Conservation (phyloP, 2,113 vertebrate species). For the Clarias gariepinus region DNA sequence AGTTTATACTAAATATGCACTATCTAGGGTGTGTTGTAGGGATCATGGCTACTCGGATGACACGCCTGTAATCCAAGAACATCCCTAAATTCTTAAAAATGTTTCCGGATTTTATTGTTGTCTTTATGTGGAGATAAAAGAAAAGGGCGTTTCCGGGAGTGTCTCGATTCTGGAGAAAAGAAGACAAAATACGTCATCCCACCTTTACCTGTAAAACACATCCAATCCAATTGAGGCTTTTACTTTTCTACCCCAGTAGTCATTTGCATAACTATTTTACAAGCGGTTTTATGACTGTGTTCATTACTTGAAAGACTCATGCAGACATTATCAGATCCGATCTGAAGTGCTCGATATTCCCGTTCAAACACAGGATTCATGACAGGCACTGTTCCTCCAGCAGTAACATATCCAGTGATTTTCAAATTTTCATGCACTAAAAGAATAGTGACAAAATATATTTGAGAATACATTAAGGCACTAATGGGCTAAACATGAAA, state of each 20-base stretch:
- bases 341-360: background rate
- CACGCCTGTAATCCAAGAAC: no score
- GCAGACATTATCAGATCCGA: background rate
- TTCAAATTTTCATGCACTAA: background rate
- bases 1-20: background rate
- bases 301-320: background rate
- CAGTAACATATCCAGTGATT: background rate
- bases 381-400: background rate
- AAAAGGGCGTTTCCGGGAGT: background rate
- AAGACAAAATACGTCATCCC: background rate
- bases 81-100: background rate
- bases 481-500: constrained; percentile 3
- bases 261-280: background rate
- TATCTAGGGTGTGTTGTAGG: background rate
- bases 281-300: background rate
- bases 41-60: background rate
- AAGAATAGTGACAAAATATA: background rate
- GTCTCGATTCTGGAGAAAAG: background rate
- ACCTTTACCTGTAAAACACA: background rate
- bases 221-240: background rate
- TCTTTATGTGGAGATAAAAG: background rate
- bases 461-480: background rate
- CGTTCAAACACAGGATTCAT: background rate
- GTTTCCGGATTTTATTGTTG: background rate
- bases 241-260: background rate